Evolutionary conservation across 2,888 invertebrate genomes (phyloP), one percentile per base, ranked within the genome.

Genomic region (Drosophila parthenogenetica): DNA sequence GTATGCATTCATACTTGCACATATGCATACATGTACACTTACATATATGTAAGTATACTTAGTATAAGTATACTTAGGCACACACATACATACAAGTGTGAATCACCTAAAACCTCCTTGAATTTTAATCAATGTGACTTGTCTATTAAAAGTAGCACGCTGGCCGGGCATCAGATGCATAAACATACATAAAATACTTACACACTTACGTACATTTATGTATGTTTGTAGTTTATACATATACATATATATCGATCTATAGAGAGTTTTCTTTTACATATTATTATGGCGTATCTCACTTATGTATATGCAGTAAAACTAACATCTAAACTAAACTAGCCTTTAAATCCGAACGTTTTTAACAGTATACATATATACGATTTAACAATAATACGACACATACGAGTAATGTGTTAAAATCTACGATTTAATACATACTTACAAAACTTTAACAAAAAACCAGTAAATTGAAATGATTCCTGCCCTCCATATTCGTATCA

Each of bases 381-480:
- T 48, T 25, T 39, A 61, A 68, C 51, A 73, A 63, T 67, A 58
- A 64, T 50, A 57, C 67, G 70, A 79, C 22, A 22, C 22, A 22
- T 22, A 5, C 68, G 73, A 66, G 58, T 51, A 63, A 45, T 54
- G 60, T 63, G 48, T 55, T 65, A 63, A 59, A 51, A 63, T 42
- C 62, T 61, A 64, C 39, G 63, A 46, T 29, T 29, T 8, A 29
- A 29, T 29, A 63, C 57, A 73, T 62, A 72, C 45, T 66, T 69
- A 73, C 29, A 46, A 69, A 70, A 73, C 53, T 60, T 63, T 57
- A 65, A 55, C 74, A 75, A 75, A 75, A 71, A 88, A 77, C 89
- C 88, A 88, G 84, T 86, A 86, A 84, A 85, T 83, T 90, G 91
- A 90, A 90, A 90, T 89, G 89, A 90, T 90, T 90, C 91, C 91